These are phyloP conservation scores for Craniophora ligustri DNA, from an alignment of 2,888 invertebrate genomes.

Conservation along the genomic window DNA sequence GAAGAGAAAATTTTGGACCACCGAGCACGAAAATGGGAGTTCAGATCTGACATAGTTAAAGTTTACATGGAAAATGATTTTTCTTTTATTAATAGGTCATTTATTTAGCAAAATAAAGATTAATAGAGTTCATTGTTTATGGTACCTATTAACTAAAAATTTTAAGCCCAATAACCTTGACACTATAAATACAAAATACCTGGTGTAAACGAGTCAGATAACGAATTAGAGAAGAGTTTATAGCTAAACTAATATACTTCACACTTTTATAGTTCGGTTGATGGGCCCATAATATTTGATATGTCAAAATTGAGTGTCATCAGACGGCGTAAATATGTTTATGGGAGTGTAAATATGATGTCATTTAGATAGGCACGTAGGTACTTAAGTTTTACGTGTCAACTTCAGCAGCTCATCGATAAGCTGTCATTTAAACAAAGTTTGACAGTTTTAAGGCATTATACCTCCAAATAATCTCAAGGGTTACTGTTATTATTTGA, in stretches of 20 bases:
- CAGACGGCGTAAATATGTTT: not conserved
- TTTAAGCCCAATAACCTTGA: conserved; percentile 24
- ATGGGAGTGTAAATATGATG: not conserved
- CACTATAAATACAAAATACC: conserved; percentile 17
- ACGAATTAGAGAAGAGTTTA: conserved; percentile 8
- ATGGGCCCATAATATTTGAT: not conserved
- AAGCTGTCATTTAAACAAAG: no score
- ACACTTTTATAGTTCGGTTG: not conserved
- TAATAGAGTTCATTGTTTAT: no score
- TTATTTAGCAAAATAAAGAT: no score
- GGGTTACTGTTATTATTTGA: no score
- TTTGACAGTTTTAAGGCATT: no score
- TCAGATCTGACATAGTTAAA: no score
- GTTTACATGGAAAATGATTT: no score
- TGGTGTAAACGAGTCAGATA: conserved; percentile 21
- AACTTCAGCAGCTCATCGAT: not conserved
- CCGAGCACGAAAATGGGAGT: no score
- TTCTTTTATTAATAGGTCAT: no score
- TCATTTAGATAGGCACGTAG: not conserved
- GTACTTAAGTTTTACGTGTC: not conserved
- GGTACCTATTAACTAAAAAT: no score
- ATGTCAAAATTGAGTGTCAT: not conserved
- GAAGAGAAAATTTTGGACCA: not conserved
- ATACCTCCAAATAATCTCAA: no score
- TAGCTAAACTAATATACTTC: conserved; percentile 3